phyloP scores from a whole-genome alignment of 2,113 vertebrate genomes.

The Cryptotis parvus region DNA sequence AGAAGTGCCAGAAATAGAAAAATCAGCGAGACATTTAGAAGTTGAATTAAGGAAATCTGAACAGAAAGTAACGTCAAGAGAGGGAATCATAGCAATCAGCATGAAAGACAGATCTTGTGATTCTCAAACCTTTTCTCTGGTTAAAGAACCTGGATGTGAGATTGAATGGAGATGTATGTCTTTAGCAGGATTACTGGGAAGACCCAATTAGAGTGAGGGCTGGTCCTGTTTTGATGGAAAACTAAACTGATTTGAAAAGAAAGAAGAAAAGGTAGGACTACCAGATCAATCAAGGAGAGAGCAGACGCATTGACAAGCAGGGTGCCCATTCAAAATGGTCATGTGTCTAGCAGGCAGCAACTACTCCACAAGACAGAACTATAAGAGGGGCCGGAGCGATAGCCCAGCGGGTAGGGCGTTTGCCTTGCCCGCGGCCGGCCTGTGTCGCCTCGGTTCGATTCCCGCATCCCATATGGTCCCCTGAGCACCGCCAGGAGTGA shows the following conservation, averaged over 20 bases:
- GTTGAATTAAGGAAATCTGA: slow-evolving; percentile 54
- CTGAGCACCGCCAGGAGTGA: no score
- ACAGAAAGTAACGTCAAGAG: not conserved
- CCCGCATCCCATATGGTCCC: no score
- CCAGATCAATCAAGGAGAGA: not conserved
- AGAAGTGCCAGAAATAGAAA: slow-evolving; percentile 52
- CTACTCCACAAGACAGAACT: slow-evolving; percentile 10
- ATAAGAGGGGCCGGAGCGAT: no score
- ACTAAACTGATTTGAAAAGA: slow-evolving; percentile 52
- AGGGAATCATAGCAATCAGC: not conserved
- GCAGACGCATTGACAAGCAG: not conserved
- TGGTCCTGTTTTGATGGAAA: slow-evolving; percentile 36
- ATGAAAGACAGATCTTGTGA: not conserved
- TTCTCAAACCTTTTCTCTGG: not conserved
- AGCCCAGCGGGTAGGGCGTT: no score
- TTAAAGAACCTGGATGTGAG: not conserved
- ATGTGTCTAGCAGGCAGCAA: not conserved
- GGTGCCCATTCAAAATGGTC: not conserved
- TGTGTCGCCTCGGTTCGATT: no score
- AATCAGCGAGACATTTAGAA: slow-evolving; percentile 66
- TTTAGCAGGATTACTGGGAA: slow-evolving; percentile 43
- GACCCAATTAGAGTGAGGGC: not conserved
- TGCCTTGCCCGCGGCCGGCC: no score
- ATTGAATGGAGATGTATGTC: not conserved
- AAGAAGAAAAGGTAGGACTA: not conserved